phyloP scores from a whole-genome alignment of 1,140 invertebrate species.

The Hesperophylax magnus region DNA sequence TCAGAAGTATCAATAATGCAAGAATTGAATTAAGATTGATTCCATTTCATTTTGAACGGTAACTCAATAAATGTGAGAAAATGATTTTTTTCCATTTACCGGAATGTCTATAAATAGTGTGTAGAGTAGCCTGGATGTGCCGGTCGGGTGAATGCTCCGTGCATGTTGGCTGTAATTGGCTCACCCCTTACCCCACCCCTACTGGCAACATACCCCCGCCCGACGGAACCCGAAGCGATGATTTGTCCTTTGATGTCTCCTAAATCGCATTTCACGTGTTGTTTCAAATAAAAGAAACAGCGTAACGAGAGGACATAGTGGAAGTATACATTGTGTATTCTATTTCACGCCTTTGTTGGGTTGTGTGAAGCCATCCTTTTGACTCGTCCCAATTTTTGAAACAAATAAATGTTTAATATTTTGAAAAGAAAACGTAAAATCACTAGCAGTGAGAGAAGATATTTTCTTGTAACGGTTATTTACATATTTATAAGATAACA shows the following conservation, averaged over 20 bases:
- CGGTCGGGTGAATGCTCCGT: background rate
- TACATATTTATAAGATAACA: too few species aligned
- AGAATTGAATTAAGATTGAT: too few species aligned
- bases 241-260: conserved; percentile 52
- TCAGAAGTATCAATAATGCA: too few species aligned
- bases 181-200: background rate
- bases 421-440: background rate
- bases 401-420: background rate
- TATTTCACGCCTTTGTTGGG: too few species aligned
- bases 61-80: background rate
- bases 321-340: too few species aligned
- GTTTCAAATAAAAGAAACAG: conserved; percentile 53
- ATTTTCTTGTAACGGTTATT: too few species aligned
- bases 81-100: background rate
- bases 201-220: background rate
- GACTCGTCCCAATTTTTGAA: background rate
- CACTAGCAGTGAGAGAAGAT: background rate
- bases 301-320: conserved; percentile 31
- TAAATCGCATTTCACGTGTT: conserved; percentile 55
- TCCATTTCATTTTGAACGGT: too few species aligned
- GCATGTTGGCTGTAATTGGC: conserved; percentile 12
- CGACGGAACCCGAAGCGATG: background rate
- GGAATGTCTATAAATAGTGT: too few species aligned
- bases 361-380: background rate
- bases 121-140: too few species aligned